phyloP scores from a whole-genome alignment of 2,888 invertebrate genomes.

The Agrochola litura region DNA sequence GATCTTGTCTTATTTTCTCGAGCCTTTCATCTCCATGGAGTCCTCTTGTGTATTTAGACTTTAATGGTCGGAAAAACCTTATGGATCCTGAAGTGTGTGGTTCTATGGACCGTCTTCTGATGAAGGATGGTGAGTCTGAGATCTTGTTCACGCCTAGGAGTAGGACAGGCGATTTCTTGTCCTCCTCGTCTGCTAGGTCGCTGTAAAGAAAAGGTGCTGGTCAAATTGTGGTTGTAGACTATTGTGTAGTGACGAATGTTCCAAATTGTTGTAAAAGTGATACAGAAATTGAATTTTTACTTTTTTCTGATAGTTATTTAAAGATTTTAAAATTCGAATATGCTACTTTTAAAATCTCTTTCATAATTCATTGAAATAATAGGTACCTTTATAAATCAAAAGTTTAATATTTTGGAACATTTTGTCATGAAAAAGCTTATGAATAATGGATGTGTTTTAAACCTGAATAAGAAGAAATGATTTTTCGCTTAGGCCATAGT shows the following conservation, averaged over 20 bases:
- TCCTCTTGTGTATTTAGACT: conserved; percentile 87
- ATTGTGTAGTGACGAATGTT: conserved; percentile 30
- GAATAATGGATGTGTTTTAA: conserved; percentile 8
- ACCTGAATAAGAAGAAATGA: neutral
- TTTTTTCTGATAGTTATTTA: neutral
- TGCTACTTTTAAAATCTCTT: neutral
- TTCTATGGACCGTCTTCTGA: conserved; percentile 84
- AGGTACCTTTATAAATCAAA: neutral
- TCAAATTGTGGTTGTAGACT: conserved; percentile 49
- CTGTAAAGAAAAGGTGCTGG: conserved; percentile 81
- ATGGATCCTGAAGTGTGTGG: conserved; percentile 84
- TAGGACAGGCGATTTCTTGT: conserved; percentile 91
- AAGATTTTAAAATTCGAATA: too few relatives aligned
- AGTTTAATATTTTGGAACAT: conserved; percentile 23
- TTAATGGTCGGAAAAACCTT: conserved; percentile 86
- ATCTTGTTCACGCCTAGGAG: conserved; percentile 91
- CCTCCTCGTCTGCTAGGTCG: conserved; percentile 91
- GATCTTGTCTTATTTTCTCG: conserved; percentile 87
- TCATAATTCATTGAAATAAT: neutral
- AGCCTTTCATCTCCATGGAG: conserved; percentile 86
- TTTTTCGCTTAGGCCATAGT: neutral
- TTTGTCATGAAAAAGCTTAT: conserved; percentile 40
- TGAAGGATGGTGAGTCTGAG: conserved; percentile 84
- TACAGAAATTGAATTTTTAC: neutral
- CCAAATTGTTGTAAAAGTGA: conserved; percentile 12